phyloP scores from a whole-genome alignment of 2,113 vertebrate species.

The Coregonus clupeaformis region DNA sequence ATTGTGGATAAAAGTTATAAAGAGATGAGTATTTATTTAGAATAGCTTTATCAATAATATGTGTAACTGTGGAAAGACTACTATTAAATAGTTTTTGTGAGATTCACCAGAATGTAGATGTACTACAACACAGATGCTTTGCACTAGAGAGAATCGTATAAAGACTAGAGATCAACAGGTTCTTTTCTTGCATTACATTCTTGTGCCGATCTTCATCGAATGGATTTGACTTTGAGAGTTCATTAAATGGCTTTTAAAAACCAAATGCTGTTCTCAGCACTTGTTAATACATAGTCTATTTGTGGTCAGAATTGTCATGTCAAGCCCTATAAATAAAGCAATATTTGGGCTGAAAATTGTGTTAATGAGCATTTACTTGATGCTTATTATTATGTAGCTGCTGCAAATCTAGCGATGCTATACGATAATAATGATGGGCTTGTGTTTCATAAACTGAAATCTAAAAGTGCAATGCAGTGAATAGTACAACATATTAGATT shows the following conservation, averaged over 20 bases:
- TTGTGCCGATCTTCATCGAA: neutral
- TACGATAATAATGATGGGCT: neutral
- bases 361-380: neutral
- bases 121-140: neutral
- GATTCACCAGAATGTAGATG: neutral
- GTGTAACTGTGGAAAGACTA: conserved; percentile 1
- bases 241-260: neutral
- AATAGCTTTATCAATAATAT: conserved; percentile 1
- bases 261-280: neutral
- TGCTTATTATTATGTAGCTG: neutral
- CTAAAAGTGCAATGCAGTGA: neutral
- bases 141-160: no score
- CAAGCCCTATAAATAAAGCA: neutral
- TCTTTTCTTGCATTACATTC: neutral
- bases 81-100: neutral
- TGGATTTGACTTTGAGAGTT: neutral
- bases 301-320: neutral
- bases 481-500: neutral
- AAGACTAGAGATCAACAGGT: no score
- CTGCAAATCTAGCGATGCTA: neutral
- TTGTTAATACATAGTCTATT: neutral
- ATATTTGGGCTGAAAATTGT: neutral
- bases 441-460: neutral
- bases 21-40: conserved; percentile 24
- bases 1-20: conserved; percentile 19